Evolutionary conservation across 2,797 vertebrate species (phyloP).

Genomic region (Lateolabrax maculatus): DNA sequence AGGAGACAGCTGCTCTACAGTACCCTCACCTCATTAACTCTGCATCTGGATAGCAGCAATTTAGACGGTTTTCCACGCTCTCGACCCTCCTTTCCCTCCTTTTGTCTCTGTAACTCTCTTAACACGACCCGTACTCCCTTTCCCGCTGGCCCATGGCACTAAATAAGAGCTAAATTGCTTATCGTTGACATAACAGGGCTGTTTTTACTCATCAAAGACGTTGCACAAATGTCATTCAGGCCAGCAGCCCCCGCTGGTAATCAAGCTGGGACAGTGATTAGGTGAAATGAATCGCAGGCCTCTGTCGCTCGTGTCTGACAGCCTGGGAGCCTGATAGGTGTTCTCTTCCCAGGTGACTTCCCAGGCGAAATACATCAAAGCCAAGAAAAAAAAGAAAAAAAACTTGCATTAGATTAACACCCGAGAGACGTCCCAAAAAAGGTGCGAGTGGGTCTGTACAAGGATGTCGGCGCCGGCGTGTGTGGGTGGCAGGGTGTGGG

Average conservation of each 20-base stretch:
- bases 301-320: slow-evolving; percentile 63
- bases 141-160: slow-evolving; percentile 12
- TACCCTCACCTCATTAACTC: slow-evolving; percentile 65
- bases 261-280: slow-evolving; percentile 80
- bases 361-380: slow-evolving; percentile 75
- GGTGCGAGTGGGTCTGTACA: not conserved
- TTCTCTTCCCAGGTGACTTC: slow-evolving; percentile 65
- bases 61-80: slow-evolving; percentile 37
- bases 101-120: slow-evolving; percentile 2
- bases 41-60: slow-evolving; percentile 46
- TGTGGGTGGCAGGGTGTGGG: slow-evolving; percentile 16
- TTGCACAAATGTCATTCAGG: slow-evolving; percentile 68
- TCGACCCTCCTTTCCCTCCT: not conserved
- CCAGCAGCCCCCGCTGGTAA: slow-evolving; percentile 69
- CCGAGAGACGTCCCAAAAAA: slow-evolving; percentile 35
- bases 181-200: slow-evolving; percentile 63
- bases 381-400: slow-evolving; percentile 29
- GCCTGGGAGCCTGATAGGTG: slow-evolving; percentile 59
- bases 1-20: slow-evolving; percentile 46
- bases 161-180: slow-evolving; percentile 60
- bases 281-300: slow-evolving; percentile 74
- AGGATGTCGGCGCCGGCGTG: slow-evolving; percentile 9
- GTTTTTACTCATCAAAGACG: slow-evolving; percentile 65
- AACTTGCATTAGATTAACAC: slow-evolving; percentile 58
- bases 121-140: not conserved